Percentiles rank a stretch among this genome's conserved stretches.
Evolutionary conservation across 2,797 vertebrate species (phyloP).

Genomic region (Cottoperca gobio): DNA sequence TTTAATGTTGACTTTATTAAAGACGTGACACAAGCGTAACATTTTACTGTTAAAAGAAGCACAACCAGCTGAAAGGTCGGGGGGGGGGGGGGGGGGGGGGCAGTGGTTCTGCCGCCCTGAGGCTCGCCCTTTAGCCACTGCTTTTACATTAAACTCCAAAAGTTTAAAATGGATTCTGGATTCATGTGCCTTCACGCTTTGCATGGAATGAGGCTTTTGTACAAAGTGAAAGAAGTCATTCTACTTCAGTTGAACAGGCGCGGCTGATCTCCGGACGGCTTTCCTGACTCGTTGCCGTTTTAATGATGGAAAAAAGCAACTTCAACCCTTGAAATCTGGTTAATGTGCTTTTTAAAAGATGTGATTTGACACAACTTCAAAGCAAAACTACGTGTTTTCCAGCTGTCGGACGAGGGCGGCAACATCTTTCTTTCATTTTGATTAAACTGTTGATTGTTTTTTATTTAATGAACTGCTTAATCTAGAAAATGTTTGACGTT

Average conservation of each 20-base stretch:
- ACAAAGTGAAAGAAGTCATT: too few relatives aligned
- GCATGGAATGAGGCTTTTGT: background rate
- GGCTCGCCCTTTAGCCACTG: background rate
- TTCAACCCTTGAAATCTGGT: too few relatives aligned
- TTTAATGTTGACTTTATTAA: background rate
- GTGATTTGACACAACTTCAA: background rate
- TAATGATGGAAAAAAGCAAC: background rate
- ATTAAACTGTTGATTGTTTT: background rate
- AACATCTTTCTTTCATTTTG: too few relatives aligned
- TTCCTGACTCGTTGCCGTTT: background rate
- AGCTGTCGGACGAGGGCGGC: too few relatives aligned
- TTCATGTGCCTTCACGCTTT: background rate
- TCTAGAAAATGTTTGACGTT: background rate
- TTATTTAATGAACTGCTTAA: background rate
- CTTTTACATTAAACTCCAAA: background rate
- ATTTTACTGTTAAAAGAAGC: background rate
- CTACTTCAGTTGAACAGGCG: background rate
- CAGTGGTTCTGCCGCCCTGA: background rate
- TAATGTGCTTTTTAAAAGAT: background rate
- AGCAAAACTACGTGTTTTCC: too few relatives aligned
- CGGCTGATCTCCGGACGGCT: background rate
- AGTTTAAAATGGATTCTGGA: background rate
- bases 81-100: too few relatives aligned
- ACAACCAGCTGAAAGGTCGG: background rate
- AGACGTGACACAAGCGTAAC: too few relatives aligned